Conservation (phyloP, 2,888 invertebrate genomes). For the Sphecodes monilicornis region DNA sequence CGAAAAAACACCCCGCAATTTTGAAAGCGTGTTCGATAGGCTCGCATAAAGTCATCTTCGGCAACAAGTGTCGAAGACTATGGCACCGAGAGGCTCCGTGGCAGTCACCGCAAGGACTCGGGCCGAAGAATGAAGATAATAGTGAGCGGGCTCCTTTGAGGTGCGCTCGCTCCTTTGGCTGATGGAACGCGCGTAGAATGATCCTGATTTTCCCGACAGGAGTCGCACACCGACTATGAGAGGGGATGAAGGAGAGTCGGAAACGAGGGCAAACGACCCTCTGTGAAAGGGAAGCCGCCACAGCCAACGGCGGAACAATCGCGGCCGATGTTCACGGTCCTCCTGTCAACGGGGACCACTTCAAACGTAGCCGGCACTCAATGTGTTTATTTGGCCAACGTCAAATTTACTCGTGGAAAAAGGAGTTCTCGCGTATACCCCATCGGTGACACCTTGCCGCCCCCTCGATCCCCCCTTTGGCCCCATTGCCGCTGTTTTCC, state of each 20-base stretch:
- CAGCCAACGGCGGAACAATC: conserved; percentile 63
- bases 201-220: conserved; percentile 62
- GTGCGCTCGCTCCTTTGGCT: background rate
- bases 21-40: background rate
- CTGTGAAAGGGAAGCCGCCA: conserved; percentile 63
- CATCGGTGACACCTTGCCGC: conserved; percentile 52
- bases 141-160: conserved; percentile 61
- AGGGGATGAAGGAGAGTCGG: conserved; percentile 36
- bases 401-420: conserved; percentile 82
- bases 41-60: background rate
- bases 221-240: conserved; percentile 37
- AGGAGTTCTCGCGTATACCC: conserved; percentile 57
- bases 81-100: background rate
- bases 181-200: conserved; percentile 56
- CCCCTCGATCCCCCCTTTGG: background rate
- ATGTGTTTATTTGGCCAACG: conserved; percentile 84
- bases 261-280: conserved; percentile 59
- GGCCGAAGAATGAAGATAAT: conserved; percentile 59
- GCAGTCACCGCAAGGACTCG: conserved; percentile 31
- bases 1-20: background rate
- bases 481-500: conserved; percentile 43
- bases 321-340: conserved; percentile 64
- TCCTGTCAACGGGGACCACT: conserved; percentile 78
- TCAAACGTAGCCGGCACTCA: conserved; percentile 81
- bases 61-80: background rate